Conservation (phyloP, 2,113 vertebrate species). For the Phocoena sinus region DNA sequence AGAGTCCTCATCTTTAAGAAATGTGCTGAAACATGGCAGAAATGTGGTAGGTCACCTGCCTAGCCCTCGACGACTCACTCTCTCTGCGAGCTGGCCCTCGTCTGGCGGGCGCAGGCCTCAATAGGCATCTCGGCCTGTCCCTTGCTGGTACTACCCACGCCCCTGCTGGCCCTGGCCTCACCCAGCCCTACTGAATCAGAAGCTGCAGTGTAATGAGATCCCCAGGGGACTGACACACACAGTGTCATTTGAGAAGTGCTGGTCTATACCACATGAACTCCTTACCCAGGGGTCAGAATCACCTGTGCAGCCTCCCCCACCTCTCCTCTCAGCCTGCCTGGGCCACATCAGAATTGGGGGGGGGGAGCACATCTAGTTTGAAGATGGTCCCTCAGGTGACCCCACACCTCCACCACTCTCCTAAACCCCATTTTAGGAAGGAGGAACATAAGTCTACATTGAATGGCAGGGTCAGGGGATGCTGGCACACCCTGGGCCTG, state of each 20-base stretch:
- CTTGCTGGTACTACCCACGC: neutral
- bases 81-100: neutral
- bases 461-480: neutral
- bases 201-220: neutral
- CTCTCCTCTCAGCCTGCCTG: neutral
- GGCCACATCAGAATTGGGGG: neutral
- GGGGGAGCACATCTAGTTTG: neutral
- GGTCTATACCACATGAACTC: neutral
- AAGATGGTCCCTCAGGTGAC: neutral
- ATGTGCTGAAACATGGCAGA: neutral
- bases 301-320: neutral
- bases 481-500: neutral
- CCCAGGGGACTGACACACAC: neutral
- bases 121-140: neutral
- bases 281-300: neutral
- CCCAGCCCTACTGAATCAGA: neutral
- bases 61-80: neutral
- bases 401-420: neutral
- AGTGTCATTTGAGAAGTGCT: neutral
- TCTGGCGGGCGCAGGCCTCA: neutral
- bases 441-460: neutral
- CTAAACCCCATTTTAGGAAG: neutral
- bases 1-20: conserved; percentile 8
- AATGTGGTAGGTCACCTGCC: neutral
- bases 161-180: neutral